These are phyloP conservation scores for Sternotherus odoratus DNA, from an alignment of 2,797 vertebrate species.

Conservation along the genomic window DNA sequence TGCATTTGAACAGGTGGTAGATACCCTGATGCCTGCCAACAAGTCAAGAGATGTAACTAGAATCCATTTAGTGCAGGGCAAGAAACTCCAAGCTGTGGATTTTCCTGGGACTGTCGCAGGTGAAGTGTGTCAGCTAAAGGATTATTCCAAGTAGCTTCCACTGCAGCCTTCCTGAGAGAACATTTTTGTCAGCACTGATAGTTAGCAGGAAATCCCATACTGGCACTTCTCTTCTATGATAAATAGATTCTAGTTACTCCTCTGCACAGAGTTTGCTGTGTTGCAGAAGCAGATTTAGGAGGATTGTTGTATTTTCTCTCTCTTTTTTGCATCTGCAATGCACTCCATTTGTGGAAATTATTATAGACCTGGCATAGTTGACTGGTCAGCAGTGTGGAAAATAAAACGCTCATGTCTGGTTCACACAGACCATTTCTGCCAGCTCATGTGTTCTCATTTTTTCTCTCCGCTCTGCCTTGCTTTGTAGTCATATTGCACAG, in stretches of 20 bases:
- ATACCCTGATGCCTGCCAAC: slow-evolving; percentile 72
- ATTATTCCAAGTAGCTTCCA: slow-evolving; percentile 49
- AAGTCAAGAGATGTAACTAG: slow-evolving; percentile 73
- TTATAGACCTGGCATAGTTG: slow-evolving; percentile 51
- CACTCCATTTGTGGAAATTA: slow-evolving; percentile 9
- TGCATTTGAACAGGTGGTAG: slow-evolving; percentile 75
- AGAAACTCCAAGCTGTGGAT: slow-evolving; percentile 29
- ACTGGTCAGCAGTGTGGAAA: slow-evolving; percentile 41
- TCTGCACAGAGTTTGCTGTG: slow-evolving; percentile 12
- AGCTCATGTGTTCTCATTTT: slow-evolving; percentile 50
- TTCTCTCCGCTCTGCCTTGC: background rate
- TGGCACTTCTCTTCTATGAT: slow-evolving; percentile 14
- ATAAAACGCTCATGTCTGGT: slow-evolving; percentile 29
- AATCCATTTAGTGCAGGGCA: slow-evolving; percentile 50
- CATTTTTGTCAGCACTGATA: background rate
- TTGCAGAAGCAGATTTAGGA: slow-evolving; percentile 17
- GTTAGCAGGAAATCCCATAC: slow-evolving; percentile 7
- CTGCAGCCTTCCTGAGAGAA: slow-evolving; percentile 49
- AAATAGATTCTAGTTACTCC: slow-evolving; percentile 12
- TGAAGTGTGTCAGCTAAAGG: slow-evolving; percentile 60
- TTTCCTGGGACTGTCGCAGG: slow-evolving; percentile 63
- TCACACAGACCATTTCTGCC: slow-evolving; percentile 41
- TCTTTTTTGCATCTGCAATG: slow-evolving; percentile 23
- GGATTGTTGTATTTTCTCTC: background rate
- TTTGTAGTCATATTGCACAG: slow-evolving; percentile 37